Base-by-base conservation (phyloP, 2,113 vertebrate genomes). In the Lycaon pictus region DNA sequence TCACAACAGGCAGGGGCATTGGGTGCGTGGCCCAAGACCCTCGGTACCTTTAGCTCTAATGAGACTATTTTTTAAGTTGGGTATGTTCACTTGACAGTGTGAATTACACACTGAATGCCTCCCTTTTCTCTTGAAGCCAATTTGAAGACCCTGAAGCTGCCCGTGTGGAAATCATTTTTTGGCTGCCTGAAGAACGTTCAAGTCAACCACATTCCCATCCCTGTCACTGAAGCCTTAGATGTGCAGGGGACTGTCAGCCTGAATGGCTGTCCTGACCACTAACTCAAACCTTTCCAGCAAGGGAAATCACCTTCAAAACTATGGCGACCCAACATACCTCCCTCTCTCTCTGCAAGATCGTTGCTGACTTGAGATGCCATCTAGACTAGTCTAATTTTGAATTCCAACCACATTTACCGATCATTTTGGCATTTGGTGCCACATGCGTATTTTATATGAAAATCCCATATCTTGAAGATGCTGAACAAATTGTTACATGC, bases 111-210 rank as follows among this genome's bases (percentile, higher is more conserved):
- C 9, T 87, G 23, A 98, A 32, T 62, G 93, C 5, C 15, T 96
- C 23, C 15, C 48, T 90, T 98, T 96, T 20, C 51, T 95, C 90
- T 97, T 98, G 97, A 92, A 99, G 99, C 84, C 69, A 56, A 94
- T 88, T 82, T 98, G 96, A 97, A 98, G 86, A 96, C 72, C 1
- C 71, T 29, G 0, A 96, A 53, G 53, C 98, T 99, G 62, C 99
- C 99, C 0, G 98, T 99, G 80, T 98, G 98, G 35, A 98, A 98
- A 0, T 98, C 99, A 20, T 99, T 99, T 88, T 96, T 98, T 76
- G 99, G 99, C 97, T 99, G 99, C 97, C 98, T 99, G 96, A 98
- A 98, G 98, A 99, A 99, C 95, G 96, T 99, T 97, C 98, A 72
- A 51, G 96, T 99, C 98, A 99, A 99, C 77, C 96, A 98, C 27